Evolutionary conservation across 2,888 invertebrate species (phyloP).

Genomic region (Sclerodermus sp.): DNA sequence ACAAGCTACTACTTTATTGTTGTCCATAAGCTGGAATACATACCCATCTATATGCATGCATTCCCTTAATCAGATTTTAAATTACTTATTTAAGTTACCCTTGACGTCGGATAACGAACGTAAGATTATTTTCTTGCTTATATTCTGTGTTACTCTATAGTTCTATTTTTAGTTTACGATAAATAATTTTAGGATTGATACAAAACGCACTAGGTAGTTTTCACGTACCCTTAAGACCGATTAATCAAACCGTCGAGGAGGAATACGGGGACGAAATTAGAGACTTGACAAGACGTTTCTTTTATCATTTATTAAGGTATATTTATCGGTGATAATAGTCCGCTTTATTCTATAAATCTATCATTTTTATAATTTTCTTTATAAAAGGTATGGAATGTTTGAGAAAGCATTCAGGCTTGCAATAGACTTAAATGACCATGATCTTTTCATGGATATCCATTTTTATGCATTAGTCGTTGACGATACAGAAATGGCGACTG

Average conservation of each 20-base stretch:
- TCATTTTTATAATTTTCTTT: background rate
- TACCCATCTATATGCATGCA: conserved; percentile 76
- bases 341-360: no score
- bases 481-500: conserved; percentile 67
- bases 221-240: conserved; percentile 69
- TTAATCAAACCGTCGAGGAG: conserved; percentile 69
- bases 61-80: conserved; percentile 73
- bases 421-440: conserved; percentile 82
- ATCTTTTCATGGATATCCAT: conserved; percentile 82
- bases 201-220: conserved; percentile 82
- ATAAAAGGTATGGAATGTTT: conserved; percentile 67
- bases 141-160: no score
- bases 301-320: conserved; percentile 80
- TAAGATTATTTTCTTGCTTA: no score
- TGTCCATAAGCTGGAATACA: conserved; percentile 76
- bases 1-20: conserved; percentile 68
- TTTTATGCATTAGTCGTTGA: conserved; percentile 70
- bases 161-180: background rate
- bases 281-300: conserved; percentile 83
- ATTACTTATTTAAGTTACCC: conserved; percentile 65
- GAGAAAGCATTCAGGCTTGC: conserved; percentile 85
- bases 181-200: conserved; percentile 53
- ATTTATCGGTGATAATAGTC: no score
- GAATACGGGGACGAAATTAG: conserved; percentile 78
- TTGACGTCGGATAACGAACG: conserved; percentile 66